A percentile compares a stretch with the other conserved stretches of the same genome.
phyloP scores from a whole-genome alignment of 2,797 vertebrate genomes.

The Pangasius larnaudii region DNA sequence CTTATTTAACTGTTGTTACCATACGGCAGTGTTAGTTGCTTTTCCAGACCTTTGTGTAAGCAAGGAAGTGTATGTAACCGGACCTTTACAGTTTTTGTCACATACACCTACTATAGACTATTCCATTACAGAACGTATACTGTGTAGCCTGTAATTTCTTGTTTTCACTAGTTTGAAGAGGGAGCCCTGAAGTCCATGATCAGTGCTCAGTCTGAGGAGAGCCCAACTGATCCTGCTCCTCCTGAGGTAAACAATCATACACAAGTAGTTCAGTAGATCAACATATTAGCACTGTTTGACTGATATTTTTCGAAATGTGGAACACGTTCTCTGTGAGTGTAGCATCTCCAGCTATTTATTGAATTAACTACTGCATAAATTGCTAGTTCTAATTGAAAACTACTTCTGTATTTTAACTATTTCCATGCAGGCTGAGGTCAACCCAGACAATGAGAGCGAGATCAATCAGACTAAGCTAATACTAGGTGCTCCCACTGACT shows the following conservation, averaged over 20 bases:
- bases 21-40: neutral
- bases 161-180: conserved; percentile 79
- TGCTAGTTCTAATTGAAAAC: neutral
- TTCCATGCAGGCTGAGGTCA: conserved; percentile 71
- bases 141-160: neutral
- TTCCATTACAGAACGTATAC: neutral
- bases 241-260: conserved; percentile 65
- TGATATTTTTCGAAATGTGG: neutral
- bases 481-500: conserved; percentile 75
- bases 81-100: neutral
- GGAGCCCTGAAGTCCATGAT: conserved; percentile 82
- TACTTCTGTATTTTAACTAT: neutral
- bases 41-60: neutral
- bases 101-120: no score
- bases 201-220: conserved; percentile 74
- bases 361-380: neutral
- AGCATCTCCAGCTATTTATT: neutral
- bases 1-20: neutral
- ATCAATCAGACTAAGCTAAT: conserved; percentile 94
- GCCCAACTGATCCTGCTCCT: conserved; percentile 59
- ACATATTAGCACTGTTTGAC: neutral
- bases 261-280: neutral
- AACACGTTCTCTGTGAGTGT: neutral
- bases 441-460: conserved; percentile 89
- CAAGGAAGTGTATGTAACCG: neutral